Evolutionary conservation across 2,797 vertebrate genomes (phyloP).

Genomic region (Girardinus metallicus): DNA sequence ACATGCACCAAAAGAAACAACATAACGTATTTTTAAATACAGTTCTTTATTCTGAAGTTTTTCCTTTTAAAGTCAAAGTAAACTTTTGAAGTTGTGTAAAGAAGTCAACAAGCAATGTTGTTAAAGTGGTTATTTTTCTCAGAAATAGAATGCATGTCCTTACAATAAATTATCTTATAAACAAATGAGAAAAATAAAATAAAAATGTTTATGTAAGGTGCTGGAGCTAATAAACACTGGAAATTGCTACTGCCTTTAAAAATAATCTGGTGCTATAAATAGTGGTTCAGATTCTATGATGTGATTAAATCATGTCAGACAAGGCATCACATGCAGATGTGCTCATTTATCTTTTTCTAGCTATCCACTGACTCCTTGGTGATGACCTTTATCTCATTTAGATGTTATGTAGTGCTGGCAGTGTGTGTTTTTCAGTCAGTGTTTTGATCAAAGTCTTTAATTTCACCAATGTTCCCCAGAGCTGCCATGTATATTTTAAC

Average conservation of each 20-base stretch:
- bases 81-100: not conserved
- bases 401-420: not conserved
- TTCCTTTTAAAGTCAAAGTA: not conserved
- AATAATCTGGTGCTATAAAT: not conserved
- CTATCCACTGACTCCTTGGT: slow-evolving; percentile 11
- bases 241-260: not conserved
- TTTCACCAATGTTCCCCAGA: slow-evolving; percentile 3
- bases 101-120: not conserved
- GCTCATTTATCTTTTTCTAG: slow-evolving; percentile 25
- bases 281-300: slow-evolving; percentile 5
- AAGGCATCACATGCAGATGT: slow-evolving; percentile 9
- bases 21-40: not conserved
- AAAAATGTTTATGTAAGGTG: not conserved
- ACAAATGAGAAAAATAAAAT: not conserved
- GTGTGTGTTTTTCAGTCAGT: slow-evolving; percentile 7
- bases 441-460: slow-evolving; percentile 32
- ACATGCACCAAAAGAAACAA: not conserved
- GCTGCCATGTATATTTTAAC: slow-evolving; percentile 5
- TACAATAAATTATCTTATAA: not conserved
- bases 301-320: slow-evolving; percentile 11
- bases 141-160: not conserved
- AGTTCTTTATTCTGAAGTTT: not conserved
- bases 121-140: not conserved
- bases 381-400: slow-evolving; percentile 33
- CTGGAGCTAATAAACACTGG: not conserved